Conservation (phyloP, 2,113 vertebrate genomes). For the Parus major region DNA sequence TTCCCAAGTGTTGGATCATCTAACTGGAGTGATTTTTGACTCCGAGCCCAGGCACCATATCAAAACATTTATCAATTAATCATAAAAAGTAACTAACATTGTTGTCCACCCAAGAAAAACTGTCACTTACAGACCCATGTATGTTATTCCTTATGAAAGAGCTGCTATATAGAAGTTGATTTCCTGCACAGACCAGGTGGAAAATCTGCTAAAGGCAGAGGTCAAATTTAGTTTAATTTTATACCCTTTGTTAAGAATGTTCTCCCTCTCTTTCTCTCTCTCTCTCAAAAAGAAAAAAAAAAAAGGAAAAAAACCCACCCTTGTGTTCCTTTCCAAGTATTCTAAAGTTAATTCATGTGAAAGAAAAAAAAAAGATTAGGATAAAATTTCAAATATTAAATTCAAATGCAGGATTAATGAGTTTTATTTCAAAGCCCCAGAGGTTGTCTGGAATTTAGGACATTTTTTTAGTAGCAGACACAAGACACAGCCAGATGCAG, state of each 20-base stretch:
- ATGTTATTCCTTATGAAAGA: slow-evolving; percentile 23
- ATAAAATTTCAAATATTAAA: slow-evolving; percentile 78
- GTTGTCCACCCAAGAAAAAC: slow-evolving; percentile 52
- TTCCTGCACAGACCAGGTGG: slow-evolving; percentile 70
- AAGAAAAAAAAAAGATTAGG: slow-evolving; percentile 73
- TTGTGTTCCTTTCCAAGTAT: slow-evolving; percentile 65
- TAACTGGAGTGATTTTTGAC: slow-evolving; percentile 67
- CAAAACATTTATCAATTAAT: slow-evolving; percentile 60
- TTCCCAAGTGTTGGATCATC: slow-evolving; percentile 35
- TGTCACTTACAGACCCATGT: neutral
- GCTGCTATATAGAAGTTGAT: slow-evolving; percentile 43
- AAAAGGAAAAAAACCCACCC: neutral
- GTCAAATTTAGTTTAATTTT: slow-evolving; percentile 70
- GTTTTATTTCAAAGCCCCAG: slow-evolving; percentile 75
- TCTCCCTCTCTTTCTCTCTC: neutral
- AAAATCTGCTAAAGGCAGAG: slow-evolving; percentile 68
- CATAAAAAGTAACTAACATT: slow-evolving; percentile 37
- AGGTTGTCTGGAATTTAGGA: slow-evolving; percentile 75
- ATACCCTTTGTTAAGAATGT: slow-evolving; percentile 69
- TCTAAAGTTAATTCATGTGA: slow-evolving; percentile 69
- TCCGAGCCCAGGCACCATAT: neutral
- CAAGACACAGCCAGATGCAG: slow-evolving; percentile 63
- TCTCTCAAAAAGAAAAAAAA: neutral
- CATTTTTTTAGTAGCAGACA: slow-evolving; percentile 63
- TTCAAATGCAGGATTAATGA: slow-evolving; percentile 77